Evolutionary conservation across 2,113 vertebrate species (phyloP), one percentile per base, ranked within the genome.

Genomic region (Xiphophorus maculatus): DNA sequence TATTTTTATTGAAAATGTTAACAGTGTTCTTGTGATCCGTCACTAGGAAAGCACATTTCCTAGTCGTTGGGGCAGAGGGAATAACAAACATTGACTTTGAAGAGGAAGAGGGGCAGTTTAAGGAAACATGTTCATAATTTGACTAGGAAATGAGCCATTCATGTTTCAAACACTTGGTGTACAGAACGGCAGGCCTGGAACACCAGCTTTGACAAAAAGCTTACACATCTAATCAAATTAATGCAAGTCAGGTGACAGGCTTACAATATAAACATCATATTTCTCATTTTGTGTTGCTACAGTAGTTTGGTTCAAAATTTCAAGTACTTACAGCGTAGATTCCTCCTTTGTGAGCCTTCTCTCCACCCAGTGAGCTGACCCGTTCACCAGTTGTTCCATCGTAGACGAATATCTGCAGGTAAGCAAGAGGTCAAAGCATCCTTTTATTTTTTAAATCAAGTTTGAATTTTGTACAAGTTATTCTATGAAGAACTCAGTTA

Each of bases 341-440:
- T 74, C 98, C 97, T 65, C 98, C 98, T 2, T 95, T 95, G n/a
- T 99, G 98, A 60, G 97, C 97, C 83, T 96, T 97, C 74, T 88
- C 91, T 82, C 92, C 96, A 40, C 97, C 97, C 60, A 99, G 94
- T 0, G 92, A 75, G 13, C 91, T 84, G 0, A 96, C 71, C 67
- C 86, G 93, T 60, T 96, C 96, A 60, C 96, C 96, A 0, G 91
- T 96, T 82, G 94, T 95, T 33, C 97, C 98, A 65, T 99, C 96
- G 29, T 95, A 97, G 82, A 99, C 40, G 76, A 93, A 92, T 32
- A 99, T 97, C 98, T 96, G 85, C 28, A 4, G 42, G 84, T 69
- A 77, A 5, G 1, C 40, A 5, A 35, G 10, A 3, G 30, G 30
- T 15, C 25, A 58, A 40, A 32, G 19, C 15, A 32, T 63, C 51